Evolutionary conservation across 2,888 invertebrate genomes (phyloP), one percentile per base, ranked within the genome.

Genomic region (Colostygia pectinataria): DNA sequence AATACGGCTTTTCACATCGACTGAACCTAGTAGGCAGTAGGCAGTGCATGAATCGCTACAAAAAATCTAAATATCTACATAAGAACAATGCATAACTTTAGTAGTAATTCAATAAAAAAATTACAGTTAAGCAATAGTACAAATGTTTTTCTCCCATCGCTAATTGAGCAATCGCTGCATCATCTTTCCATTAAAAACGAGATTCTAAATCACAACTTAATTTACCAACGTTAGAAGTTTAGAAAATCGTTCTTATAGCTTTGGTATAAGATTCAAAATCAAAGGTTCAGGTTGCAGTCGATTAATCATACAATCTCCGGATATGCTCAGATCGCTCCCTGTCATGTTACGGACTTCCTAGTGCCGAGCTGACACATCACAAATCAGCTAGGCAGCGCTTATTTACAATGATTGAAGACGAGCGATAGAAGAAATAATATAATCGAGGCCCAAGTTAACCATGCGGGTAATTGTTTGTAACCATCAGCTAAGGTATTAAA

Each of bases 241-340:
- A 7, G 3, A 28, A 34, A 24, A 18, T 7, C n/a, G 12, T 10
- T 27, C 38, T 27, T 39, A 27, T 2, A 6, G 8, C 13, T 6
- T 6, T 6, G 37, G 2, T 8, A 13, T 25, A 45, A 27, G 14
- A 27, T 33, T 32, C 8, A 45, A 27, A 33, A 10, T 45, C 9
- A 13, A 31, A 37, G 10, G 20, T 10, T 12, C 4, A 1, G 4
- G 14, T 25, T 2, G 18, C 0, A 13, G 15, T 31, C 42, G 8
- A 49, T 49, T 28, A 49, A 43, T 49, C 49, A 49, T 27, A 13
- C 42, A 28, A 32, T 28, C 28, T 33, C 49, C 42, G 49, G 49
- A 49, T 49, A 28, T 38, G 31, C 23, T 33, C 31, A 31, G 33
- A 34, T 28, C 12, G 39, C 10, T 27, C 18, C 4, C 31, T 15